Base-by-base conservation (phyloP, 2,797 vertebrate genomes). In the Centropyge bicolor region DNA sequence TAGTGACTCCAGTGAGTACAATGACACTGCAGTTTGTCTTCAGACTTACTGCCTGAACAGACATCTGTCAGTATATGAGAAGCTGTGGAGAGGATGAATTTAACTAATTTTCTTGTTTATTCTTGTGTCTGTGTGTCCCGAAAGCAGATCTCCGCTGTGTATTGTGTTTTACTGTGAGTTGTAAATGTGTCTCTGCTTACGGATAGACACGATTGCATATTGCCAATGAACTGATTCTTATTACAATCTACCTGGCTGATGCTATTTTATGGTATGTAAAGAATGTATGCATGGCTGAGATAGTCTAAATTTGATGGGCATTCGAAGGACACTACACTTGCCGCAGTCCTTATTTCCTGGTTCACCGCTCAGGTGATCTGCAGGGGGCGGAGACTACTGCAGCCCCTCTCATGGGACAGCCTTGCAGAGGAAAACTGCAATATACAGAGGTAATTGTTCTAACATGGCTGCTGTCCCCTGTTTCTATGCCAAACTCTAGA, bases 301-400 rank as follows among this genome's bases (percentile, higher is more conserved):
- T 6, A 0, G 61, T 86, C 56, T 63, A 70, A 83, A 89, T 81
- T 81, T 86, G 86, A 93, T 91, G 84, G 91, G 48, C 52, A 17
- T 24, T 14, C 0, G 70, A 91, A 92, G 91, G 92, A 91, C 91
- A 81, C 78, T 27, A 14, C 60, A 59, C 67, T 73, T 88, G 87
- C 84, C 60, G 86, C 86, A 88, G 70, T 79, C 83, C 76, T 75
- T 48, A 81, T 79, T 91, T 94, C 91, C 89, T 87, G 86, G 74
- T 90, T 88, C 68, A 40, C 13, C 11, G 65, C 87, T 89, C 88
- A 89, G 90, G 91, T 92, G 91, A 92, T 91, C 85, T 56, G 9
- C 8, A 16, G 36, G 66, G 67, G 81, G 85, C 7, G 63, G 76
- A 43, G 69, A 41, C 60, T 66, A 27, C 51, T 74, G 62, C 78